Percentiles rank a stretch among this genome's conserved stretches.
Evolutionary conservation across 2,888 invertebrate genomes (phyloP).

Genomic region (Sphaeridia pumilis): DNA sequence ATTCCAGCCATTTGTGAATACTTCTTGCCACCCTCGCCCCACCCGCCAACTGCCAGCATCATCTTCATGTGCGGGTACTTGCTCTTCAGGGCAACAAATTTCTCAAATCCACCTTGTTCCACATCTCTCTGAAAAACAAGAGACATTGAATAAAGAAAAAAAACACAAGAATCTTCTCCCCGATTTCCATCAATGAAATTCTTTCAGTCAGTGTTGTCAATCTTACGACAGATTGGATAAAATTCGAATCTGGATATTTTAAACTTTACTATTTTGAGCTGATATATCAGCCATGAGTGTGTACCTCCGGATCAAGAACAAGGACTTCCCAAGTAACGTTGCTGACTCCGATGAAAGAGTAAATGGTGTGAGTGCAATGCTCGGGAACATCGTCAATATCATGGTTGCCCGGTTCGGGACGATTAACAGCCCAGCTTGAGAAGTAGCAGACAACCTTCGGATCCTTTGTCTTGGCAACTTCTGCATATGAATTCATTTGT

Average conservation of each 20-base stretch:
- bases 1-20: constrained; percentile 29
- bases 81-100: constrained; percentile 37
- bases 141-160: neutral
- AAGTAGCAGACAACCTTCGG: constrained; percentile 46
- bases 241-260: too few species aligned
- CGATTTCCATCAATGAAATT: too few species aligned
- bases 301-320: constrained; percentile 68
- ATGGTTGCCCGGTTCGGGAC: constrained; percentile 69
- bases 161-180: neutral
- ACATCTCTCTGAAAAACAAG: constrained; percentile 27
- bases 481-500: too few species aligned
- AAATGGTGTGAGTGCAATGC: constrained; percentile 73
- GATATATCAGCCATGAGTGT: too few species aligned
- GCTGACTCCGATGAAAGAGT: constrained; percentile 76
- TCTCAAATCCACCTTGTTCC: constrained; percentile 36
- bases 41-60: constrained; percentile 38
- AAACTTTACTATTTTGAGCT: too few species aligned
- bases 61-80: constrained; percentile 37
- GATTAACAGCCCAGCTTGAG: constrained; percentile 75
- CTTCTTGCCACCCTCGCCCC: constrained; percentile 37
- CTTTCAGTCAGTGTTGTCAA: too few species aligned
- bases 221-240: too few species aligned
- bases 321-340: constrained; percentile 63
- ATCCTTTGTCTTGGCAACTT: neutral
- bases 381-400: constrained; percentile 70